Evolutionary conservation across 2,888 invertebrate species (phyloP).

Genomic region (Dermolepida albohirtum): DNA sequence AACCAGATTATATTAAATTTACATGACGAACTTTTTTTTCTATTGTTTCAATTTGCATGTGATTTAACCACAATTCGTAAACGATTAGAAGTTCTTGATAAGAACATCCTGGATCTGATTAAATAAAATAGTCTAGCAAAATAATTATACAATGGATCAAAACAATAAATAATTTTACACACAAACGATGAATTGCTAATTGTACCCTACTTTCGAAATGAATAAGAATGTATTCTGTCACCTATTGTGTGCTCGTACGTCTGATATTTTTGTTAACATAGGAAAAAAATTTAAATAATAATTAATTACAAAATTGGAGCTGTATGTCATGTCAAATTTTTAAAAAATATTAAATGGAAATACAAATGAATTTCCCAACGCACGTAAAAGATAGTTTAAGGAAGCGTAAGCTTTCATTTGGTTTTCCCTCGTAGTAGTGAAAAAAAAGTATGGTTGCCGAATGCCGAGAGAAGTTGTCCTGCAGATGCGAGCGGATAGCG

Average conservation of each 20-base stretch:
- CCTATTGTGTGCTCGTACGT: no score
- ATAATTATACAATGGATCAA: background rate
- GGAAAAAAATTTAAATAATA: no score
- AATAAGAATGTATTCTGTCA: no score
- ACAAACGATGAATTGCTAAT: no score
- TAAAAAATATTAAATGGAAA: background rate
- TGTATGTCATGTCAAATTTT: background rate
- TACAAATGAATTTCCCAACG: background rate
- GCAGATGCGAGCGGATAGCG: constrained; percentile 60
- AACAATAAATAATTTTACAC: background rate
- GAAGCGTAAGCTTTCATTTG: constrained; percentile 30
- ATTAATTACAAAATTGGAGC: no score
- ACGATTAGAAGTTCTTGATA: constrained; percentile 27
- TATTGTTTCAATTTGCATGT: constrained; percentile 15
- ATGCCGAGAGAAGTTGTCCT: constrained; percentile 47
- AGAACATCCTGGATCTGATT: constrained; percentile 24
- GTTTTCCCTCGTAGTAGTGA: constrained; percentile 37
- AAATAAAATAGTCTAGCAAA: constrained; percentile 14
- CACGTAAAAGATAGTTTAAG: constrained; percentile 15
- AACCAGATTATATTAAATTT: no score
- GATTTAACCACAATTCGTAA: constrained; percentile 25
- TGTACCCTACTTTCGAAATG: no score
- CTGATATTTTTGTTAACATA: no score
- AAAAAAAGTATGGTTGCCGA: constrained; percentile 44
- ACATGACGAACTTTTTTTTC: constrained; percentile 6